Base-by-base conservation (phyloP, 2,888 invertebrate genomes). In the Pseudoips prasinana region DNA sequence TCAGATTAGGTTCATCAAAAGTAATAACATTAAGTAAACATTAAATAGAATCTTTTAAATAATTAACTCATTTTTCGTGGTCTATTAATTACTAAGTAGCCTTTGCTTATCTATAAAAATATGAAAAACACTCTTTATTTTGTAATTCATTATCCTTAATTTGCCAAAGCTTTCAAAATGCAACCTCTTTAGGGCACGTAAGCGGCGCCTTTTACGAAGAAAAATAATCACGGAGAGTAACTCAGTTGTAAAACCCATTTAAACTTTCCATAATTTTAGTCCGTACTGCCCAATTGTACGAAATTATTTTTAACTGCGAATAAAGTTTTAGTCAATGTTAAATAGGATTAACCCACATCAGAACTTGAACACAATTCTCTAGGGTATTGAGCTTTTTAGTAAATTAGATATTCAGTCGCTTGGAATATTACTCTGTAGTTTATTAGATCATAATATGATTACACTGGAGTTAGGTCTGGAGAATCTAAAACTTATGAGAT, bases 171-270 rank as follows among this genome's bases (percentile, higher is more conserved):
- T 23, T 25, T 23, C 5, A 1, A 22, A 39, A 43, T 25, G 17
- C 33, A 18, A 7, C 10, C 10, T 30, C 8, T 4, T 39, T 49
- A 9, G 7, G 17, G 22, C 22, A 33, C 11, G 6, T n/a, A n/a
- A 8, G 7, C 19, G 4, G 8, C 8, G 26, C 38, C 45, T 54
- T 52, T 45, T 41, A 39, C 41, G 34, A 17, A 45, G 40, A 53
- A 65, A 64, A 60, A 65, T 64, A 50, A 59, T 64, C 58, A 53
- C 56, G 39, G 36, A 47, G 40, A 58, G 56, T 64, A 65, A 66
- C 58, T 58, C 42, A 69, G 60, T 73, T 67, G 46, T 38, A 36
- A 69, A 72, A 64, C 64, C 61, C 44, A 72, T 73, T 71, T 58
- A 63, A 73, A 73, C 67, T 72, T 72, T 59, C 39, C 44, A 46